Evolutionary conservation across 2,888 invertebrate species (phyloP).

Genomic region (Limnephilus rhombicus): DNA sequence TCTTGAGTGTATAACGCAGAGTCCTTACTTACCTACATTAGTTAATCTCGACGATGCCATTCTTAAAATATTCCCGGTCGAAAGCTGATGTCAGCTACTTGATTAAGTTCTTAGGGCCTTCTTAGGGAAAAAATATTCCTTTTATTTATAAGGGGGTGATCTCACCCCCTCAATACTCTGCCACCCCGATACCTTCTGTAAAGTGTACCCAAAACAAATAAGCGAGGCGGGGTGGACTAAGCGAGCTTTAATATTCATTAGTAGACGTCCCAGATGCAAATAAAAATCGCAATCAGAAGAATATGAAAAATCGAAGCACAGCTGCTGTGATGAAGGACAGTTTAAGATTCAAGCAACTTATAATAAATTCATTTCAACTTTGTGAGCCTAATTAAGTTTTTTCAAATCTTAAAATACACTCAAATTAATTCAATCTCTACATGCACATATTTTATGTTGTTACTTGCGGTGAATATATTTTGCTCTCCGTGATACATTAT

Average conservation of each 20-base stretch:
- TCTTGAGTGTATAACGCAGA: conserved; percentile 55
- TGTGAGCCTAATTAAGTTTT: conserved; percentile 9
- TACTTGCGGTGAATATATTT: neutral
- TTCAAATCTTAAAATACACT: neutral
- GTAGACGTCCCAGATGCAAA: conserved; percentile 64
- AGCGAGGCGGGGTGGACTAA: conserved; percentile 61
- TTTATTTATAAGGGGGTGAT: conserved; percentile 65
- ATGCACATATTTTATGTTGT: neutral
- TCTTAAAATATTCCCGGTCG: conserved; percentile 64
- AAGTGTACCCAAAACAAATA: conserved; percentile 65
- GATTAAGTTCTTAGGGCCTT: conserved; percentile 66
- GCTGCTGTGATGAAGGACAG: conserved; percentile 44
- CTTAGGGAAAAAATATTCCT: conserved; percentile 66
- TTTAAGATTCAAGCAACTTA: conserved; percentile 12
- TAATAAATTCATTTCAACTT: conserved; percentile 17
- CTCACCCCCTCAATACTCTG: conserved; percentile 41
- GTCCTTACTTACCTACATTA: conserved; percentile 57
- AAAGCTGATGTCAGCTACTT: conserved; percentile 67
- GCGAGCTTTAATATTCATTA: conserved; percentile 66
- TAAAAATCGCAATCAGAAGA: conserved; percentile 66
- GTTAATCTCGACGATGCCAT: conserved; percentile 60
- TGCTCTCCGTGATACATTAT: no score
- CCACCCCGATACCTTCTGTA: conserved; percentile 41
- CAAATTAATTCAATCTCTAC: neutral
- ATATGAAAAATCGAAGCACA: conserved; percentile 64